Evolutionary conservation across 2,888 invertebrate genomes (phyloP), one percentile per base, ranked within the genome.

Genomic region (Limnephilus auricula): DNA sequence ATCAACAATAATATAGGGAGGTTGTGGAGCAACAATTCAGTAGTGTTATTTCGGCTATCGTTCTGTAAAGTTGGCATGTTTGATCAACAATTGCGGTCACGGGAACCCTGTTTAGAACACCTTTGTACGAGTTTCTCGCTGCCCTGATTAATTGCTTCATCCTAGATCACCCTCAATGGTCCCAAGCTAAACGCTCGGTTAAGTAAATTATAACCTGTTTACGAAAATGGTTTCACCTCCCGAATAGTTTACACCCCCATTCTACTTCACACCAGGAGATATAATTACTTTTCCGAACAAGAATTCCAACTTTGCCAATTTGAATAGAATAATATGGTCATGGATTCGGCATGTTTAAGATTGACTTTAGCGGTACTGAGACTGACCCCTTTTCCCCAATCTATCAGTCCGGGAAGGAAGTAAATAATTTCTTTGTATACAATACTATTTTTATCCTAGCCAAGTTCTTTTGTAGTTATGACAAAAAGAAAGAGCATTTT

Each of bases 191-290:
- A 45, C 31, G 50, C 86, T 65, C 65, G 86, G 86, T 45, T 86
- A 30, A 86, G 45, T 86, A 86, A 86, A 86, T 86, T 50, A 86
- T 86, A 86, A 45, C 50, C 50, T 86, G 86, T 86, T 86, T 45
- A 86, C 50, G 86, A 50, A 40, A 86, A 13, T 31, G 50, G 65
- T 50, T 45, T 86, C 45, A 32, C 31, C 65, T 32, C 13, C 12
- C 31, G 13, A 86, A 86, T 86, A 31, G 86, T 85, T 40, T 25
- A 18, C 82, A 82, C 65, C 25, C 65, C 65, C 65, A 25, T 65
- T 65, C 65, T 25, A 9, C n/a, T 5, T 25, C 25, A 6, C 25
- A 65, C 50, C 50, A 18, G 50, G 25, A 65, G 25, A 65, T 25
- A 65, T 65, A 65, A 65, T 65, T 65, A 65, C 25, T 65, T 65